Conservation (phyloP, 2,888 invertebrate genomes). For the Diaprepes abbreviatus region DNA sequence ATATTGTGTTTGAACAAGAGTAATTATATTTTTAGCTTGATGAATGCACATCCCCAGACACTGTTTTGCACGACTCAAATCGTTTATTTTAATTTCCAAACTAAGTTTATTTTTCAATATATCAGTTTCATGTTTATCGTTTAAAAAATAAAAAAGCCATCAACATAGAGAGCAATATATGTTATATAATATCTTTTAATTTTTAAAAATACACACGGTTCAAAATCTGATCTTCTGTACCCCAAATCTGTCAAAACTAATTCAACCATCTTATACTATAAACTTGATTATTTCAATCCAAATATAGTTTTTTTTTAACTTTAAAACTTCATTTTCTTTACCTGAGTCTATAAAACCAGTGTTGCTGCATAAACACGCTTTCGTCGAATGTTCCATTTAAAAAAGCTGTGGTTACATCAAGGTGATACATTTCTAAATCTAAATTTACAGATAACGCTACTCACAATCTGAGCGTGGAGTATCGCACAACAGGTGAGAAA, state of each 20-base stretch:
- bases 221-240: slow-evolving; percentile 46
- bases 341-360: not conserved
- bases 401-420: too few species aligned
- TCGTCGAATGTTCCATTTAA: too few species aligned
- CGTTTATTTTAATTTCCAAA: slow-evolving; percentile 48
- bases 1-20: slow-evolving; percentile 26
- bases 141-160: slow-evolving; percentile 53
- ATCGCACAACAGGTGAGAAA: too few species aligned
- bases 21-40: slow-evolving; percentile 27
- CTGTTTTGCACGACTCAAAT: slow-evolving; percentile 42
- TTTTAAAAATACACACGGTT: slow-evolving; percentile 48
- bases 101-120: slow-evolving; percentile 42
- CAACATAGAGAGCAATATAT: slow-evolving; percentile 51
- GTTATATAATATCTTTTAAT: too few species aligned
- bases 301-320: slow-evolving; percentile 8
- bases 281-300: slow-evolving; percentile 11
- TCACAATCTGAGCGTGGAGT: not conserved
- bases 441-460: not conserved
- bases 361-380: slow-evolving; percentile 26
- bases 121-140: slow-evolving; percentile 36
- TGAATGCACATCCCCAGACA: slow-evolving; percentile 52
- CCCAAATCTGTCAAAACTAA: too few species aligned
- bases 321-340: slow-evolving; percentile 7
- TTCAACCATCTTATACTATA: not conserved
- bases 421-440: not conserved